These are phyloP conservation scores for Agrilus planipennis DNA, from an alignment of 1,140 invertebrate genomes.

Conservation along the genomic window DNA sequence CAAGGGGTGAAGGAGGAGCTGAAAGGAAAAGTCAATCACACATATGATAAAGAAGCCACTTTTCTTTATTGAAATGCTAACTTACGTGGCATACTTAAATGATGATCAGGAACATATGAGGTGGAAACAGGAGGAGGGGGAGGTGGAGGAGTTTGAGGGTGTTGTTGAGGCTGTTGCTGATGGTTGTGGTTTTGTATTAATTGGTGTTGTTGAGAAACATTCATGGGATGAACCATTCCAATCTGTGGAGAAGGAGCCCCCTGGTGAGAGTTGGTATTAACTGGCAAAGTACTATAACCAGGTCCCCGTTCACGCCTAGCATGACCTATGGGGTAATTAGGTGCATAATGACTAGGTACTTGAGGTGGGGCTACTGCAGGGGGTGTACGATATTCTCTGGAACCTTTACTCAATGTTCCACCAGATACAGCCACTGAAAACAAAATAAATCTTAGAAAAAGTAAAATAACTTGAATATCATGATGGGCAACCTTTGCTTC, in stretches of 20 bases:
- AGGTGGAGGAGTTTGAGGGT: constrained; percentile 52
- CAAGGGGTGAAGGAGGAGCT: constrained; percentile 70
- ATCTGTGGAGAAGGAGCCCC: constrained; percentile 43
- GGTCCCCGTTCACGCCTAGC: constrained; percentile 61
- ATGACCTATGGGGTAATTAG: constrained; percentile 81
- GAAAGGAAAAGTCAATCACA: too few relatives aligned
- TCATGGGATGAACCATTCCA: constrained; percentile 50
- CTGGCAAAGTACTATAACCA: constrained; percentile 71
- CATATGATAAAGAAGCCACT: neutral
- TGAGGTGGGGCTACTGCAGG: constrained; percentile 90
- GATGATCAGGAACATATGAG: constrained; percentile 44
- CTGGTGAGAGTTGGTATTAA: constrained; percentile 38
- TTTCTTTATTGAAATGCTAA: constrained; percentile 2
- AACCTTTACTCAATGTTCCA: constrained; percentile 29
- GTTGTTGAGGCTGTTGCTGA: constrained; percentile 47
- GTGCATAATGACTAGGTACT: constrained; percentile 88
- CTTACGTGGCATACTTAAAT: constrained; percentile 70
- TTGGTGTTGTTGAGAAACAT: constrained; percentile 24
- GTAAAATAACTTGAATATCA: constrained; percentile 1
- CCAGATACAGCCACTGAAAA: constrained; percentile 28
- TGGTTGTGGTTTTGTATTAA: constrained; percentile 44
- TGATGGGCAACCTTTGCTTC: constrained; percentile 27
- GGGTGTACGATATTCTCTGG: constrained; percentile 78
- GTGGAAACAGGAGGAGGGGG: constrained; percentile 38
- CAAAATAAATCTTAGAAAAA: constrained; percentile 4